phyloP scores from a whole-genome alignment of 2,797 vertebrate genomes.

The Corythornis leucogaster region DNA sequence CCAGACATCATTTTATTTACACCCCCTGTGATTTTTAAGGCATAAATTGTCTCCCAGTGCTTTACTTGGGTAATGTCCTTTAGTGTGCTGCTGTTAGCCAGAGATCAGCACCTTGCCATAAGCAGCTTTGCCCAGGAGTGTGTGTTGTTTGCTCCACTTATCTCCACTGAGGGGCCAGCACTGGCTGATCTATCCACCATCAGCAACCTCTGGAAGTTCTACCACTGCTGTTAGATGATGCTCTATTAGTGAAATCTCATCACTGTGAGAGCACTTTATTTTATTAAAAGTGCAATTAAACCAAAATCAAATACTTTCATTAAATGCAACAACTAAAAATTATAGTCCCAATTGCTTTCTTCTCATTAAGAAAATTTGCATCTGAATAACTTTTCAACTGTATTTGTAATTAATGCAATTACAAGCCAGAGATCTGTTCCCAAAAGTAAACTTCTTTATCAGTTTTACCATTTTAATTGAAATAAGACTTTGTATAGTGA shows the following conservation, averaged over 20 bases:
- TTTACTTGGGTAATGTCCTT: not conserved
- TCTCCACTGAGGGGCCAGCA: not conserved
- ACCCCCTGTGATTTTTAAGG: not conserved
- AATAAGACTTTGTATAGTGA: slow-evolving; percentile 62
- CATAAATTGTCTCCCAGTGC: not conserved
- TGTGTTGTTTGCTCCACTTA: not conserved
- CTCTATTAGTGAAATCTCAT: slow-evolving; percentile 65
- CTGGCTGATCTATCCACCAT: not conserved
- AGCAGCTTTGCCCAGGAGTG: not conserved
- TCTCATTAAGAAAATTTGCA: slow-evolving; percentile 70
- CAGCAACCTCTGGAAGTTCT: slow-evolving; percentile 7
- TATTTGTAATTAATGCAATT: slow-evolving; percentile 73
- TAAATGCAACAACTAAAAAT: slow-evolving; percentile 66
- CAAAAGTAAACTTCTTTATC: slow-evolving; percentile 71
- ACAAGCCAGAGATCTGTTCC: slow-evolving; percentile 66
- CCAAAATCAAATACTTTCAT: slow-evolving; percentile 71
- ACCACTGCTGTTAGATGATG: slow-evolving; percentile 21
- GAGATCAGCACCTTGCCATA: not conserved
- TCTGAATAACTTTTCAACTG: slow-evolving; percentile 71
- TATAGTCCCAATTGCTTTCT: slow-evolving; percentile 59
- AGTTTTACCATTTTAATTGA: slow-evolving; percentile 62
- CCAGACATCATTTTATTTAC: not conserved
- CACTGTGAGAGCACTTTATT: slow-evolving; percentile 60
- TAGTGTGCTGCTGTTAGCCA: not conserved
- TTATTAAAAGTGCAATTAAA: slow-evolving; percentile 78